phyloP scores from a whole-genome alignment of 2,797 vertebrate species.

The Halcyon badia region DNA sequence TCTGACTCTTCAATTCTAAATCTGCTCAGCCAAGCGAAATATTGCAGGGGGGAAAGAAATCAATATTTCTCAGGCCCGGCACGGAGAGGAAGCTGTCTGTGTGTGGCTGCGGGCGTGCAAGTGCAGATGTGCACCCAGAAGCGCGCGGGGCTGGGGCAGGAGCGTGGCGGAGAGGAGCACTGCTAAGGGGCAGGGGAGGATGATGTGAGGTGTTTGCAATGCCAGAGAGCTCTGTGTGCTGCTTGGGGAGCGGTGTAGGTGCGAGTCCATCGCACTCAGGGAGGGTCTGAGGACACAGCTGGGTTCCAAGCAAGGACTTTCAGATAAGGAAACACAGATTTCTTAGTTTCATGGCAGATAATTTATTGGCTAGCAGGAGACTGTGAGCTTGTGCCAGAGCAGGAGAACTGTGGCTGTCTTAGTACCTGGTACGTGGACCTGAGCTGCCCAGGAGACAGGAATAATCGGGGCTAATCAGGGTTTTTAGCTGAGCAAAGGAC shows the following conservation, averaged over 20 bases:
- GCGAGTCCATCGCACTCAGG: fast-evolving
- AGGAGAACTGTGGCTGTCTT: not conserved
- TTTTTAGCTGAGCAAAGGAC: not conserved
- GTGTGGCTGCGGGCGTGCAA: not conserved
- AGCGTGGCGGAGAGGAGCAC: not conserved
- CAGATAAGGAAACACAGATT: not conserved
- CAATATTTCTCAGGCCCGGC: constrained; percentile 53
- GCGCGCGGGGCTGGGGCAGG: fast-evolving
- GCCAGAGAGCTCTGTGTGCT: not conserved
- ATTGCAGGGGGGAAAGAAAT: constrained; percentile 64
- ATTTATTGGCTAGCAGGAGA: not conserved
- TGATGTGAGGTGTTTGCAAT: fast-evolving
- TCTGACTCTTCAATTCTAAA: constrained; percentile 75
- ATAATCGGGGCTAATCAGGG: not conserved
- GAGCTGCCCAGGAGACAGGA: not conserved
- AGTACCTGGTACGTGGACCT: not conserved
- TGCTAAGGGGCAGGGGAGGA: fast-evolving
- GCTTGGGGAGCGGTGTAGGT: not conserved
- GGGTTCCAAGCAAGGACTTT: not conserved
- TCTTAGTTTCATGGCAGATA: fast-evolving
- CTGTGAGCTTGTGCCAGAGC: not conserved
- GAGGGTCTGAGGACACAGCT: not conserved
- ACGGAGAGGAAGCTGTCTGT: not conserved
- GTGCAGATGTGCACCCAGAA: not conserved
- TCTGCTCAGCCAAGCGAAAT: constrained; percentile 77